Conservation (phyloP, 2,113 vertebrate species). For the Mungos mungo region DNA sequence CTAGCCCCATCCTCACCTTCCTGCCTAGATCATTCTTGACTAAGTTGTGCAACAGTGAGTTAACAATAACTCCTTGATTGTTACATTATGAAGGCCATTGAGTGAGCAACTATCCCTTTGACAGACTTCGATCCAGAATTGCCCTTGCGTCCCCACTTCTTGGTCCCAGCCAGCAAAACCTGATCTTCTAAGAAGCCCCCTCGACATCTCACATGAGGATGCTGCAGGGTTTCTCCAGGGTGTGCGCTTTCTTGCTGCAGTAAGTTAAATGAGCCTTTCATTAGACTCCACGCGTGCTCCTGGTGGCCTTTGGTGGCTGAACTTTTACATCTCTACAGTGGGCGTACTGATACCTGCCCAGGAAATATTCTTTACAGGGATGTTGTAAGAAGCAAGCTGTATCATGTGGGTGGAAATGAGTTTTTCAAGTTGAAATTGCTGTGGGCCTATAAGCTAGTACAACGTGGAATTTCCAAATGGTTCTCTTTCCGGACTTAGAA, state of each 20-base stretch:
- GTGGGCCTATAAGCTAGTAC: background rate
- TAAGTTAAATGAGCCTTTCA: background rate
- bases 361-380: background rate
- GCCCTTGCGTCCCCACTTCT: background rate
- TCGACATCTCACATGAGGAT: background rate
- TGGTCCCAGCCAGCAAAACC: background rate
- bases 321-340: background rate
- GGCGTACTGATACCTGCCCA: background rate
- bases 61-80: background rate
- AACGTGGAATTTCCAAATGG: background rate
- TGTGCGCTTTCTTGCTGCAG: background rate
- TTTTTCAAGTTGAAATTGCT: background rate
- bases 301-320: background rate
- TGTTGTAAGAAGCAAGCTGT: background rate
- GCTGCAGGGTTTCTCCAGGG: background rate
- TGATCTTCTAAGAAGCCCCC: background rate
- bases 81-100: background rate
- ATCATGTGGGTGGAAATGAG: background rate
- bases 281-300: background rate
- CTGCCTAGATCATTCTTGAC: background rate
- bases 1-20: background rate
- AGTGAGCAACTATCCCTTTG: background rate
- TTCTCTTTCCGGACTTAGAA: constrained; percentile 10
- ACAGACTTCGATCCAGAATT: background rate
- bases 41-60: background rate